Conservation (phyloP, 2,888 invertebrate genomes). For the Allolobophora icterica region DNA sequence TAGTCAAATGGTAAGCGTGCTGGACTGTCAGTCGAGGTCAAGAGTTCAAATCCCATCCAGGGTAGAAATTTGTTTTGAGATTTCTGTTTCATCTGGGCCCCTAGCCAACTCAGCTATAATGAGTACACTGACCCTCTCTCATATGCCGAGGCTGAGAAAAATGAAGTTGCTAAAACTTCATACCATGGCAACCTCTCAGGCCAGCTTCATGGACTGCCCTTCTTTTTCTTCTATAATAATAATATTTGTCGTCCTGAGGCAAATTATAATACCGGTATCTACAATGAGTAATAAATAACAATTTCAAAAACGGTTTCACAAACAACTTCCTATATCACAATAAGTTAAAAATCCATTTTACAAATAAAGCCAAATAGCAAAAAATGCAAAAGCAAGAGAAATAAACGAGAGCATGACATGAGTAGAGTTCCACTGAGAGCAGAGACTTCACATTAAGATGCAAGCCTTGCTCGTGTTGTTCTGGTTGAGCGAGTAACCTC, state of each 20-base stretch:
- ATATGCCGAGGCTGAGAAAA: no score
- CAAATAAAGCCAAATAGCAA: neutral
- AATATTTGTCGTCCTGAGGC: neutral
- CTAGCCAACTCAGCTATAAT: no score
- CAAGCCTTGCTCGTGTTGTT: conserved; percentile 28
- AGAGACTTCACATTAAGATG: conserved; percentile 7
- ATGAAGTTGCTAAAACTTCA: no score
- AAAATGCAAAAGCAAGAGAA: neutral
- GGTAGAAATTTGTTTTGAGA: no score
- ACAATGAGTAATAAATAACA: neutral
- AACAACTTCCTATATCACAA: neutral
- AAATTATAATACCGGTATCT: neutral
- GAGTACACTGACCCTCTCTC: no score
- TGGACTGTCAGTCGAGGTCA: no score
- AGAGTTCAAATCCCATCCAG: no score
- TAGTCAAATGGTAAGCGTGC: no score
- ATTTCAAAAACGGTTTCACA: neutral
- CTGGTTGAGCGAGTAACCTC: neutral
- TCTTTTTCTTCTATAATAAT: no score
- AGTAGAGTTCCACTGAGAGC: neutral
- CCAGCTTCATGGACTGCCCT: no score
- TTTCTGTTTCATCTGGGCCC: no score
- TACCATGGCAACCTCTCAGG: no score
- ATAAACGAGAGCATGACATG: neutral
- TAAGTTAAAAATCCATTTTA: neutral